Evolutionary conservation across 2,113 vertebrate species (phyloP).

Genomic region (Pungitius pungitius): DNA sequence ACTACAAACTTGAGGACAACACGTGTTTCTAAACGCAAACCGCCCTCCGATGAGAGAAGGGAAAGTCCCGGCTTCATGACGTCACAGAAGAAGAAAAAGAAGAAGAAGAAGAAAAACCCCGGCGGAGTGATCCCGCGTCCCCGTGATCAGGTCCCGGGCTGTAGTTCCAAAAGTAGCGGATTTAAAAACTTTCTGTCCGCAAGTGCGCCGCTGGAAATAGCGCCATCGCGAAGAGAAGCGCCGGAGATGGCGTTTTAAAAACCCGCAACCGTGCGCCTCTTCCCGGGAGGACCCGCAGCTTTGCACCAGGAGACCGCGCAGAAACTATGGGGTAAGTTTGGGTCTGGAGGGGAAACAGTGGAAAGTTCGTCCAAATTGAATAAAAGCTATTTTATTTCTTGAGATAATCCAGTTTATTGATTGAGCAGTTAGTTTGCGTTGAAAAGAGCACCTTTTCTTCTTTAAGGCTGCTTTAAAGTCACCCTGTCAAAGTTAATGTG

Average conservation of each 20-base stretch:
- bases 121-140: conserved; percentile 71
- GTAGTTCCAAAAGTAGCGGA: conserved; percentile 76
- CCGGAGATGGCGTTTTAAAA: conserved; percentile 72
- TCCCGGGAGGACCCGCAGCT: conserved; percentile 51
- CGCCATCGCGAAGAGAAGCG: conserved; percentile 46
- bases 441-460: background rate
- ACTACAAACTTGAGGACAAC: background rate
- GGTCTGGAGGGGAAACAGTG: conserved; percentile 2
- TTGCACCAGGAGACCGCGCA: conserved; percentile 48
- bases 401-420: background rate
- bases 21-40: too few species aligned
- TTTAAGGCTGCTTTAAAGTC: conserved; percentile 8
- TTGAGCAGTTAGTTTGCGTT: too few species aligned
- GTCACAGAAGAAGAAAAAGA: conserved; percentile 42
- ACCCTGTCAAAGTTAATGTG: background rate
- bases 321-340: conserved; percentile 83
- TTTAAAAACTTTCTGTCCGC: conserved; percentile 77
- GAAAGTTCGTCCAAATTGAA: conserved; percentile 27
- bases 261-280: conserved; percentile 5
- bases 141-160: conserved; percentile 73
- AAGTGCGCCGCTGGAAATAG: conserved; percentile 62
- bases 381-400: too few species aligned
- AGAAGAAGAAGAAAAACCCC: background rate
- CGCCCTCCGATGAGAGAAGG: background rate
- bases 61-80: conserved; percentile 74